phyloP scores from a whole-genome alignment of 2,888 invertebrate genomes.

The Limnephilus marmoratus region DNA sequence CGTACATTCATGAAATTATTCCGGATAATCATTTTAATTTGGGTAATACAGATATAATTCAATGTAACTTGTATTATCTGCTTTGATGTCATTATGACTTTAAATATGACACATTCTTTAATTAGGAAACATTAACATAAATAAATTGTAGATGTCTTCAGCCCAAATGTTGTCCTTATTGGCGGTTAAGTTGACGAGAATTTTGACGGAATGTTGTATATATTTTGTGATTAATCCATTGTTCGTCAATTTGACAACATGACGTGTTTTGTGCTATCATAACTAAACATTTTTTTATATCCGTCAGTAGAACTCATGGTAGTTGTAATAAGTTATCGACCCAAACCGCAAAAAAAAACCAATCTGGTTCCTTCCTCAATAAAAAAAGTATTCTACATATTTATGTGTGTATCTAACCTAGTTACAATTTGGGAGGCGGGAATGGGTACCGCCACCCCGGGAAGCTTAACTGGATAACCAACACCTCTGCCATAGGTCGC shows the following conservation, averaged over 20 bases:
- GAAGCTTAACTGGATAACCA: too few relatives aligned
- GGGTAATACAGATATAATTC: not conserved
- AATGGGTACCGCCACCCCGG: too few relatives aligned
- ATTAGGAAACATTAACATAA: not conserved
- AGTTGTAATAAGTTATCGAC: not conserved
- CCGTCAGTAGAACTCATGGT: not conserved
- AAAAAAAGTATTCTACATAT: too few relatives aligned
- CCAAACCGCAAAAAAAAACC: not conserved
- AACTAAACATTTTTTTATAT: too few relatives aligned
- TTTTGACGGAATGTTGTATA: not conserved
- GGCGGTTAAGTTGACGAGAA: not conserved
- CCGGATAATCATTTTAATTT: not conserved
- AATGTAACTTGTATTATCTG: not conserved
- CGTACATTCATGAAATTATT: conserved; percentile 8
- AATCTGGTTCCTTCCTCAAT: not conserved
- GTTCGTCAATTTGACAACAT: too few relatives aligned
- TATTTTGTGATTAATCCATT: not conserved
- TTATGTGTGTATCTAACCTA: too few relatives aligned
- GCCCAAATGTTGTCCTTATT: not conserved
- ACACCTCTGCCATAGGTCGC: too few relatives aligned
- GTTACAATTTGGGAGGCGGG: too few relatives aligned
- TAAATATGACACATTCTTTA: not conserved
- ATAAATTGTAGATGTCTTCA: not conserved
- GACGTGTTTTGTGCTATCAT: not conserved
- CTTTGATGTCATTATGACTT: conserved; percentile 10